Base-by-base conservation (phyloP, 2,797 vertebrate species). In the Takifugu ocellatus region DNA sequence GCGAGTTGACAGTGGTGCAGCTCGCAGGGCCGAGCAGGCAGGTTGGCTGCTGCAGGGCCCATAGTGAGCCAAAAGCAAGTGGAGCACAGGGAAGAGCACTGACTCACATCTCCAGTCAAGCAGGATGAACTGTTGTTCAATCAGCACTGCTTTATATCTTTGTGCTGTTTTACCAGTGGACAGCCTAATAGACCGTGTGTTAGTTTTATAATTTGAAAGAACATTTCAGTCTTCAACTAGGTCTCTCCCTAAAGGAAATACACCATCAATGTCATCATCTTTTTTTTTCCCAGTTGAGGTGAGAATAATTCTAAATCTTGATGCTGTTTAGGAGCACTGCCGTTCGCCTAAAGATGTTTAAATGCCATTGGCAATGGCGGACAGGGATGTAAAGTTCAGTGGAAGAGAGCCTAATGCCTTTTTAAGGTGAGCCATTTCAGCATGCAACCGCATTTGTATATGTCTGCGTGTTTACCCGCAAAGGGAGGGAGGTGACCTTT, bases 401-500 rank as follows among this genome's bases (percentile, higher is more conserved):
- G 78, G 71, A 67, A 75, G 74, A 74, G 74, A 79, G 74, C 79
- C 85, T 90, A 91, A 91, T 91, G 87, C 85, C 88, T 89, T 90
- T 84, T 89, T 90, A 91, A 91, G 90, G 89, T 88, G 89, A 90
- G 64, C 85, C 87, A 84, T 91, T 90, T 90, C 84, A 81, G 76
- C 79, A 84, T 73, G 84, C 85, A 77, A 66, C 66, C 70, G 70
- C 89, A 90, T 90, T 91, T 90, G 90, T 91, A 91, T 91, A 91
- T 72, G 83, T 89, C 88, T 87, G 86, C 84, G 90, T 92, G 90
- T 92, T 92, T 91, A 92, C 89, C 85, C 84, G 62, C 72, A 42
- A 65, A 82, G 84, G 86, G 83, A 84, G 87, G 87, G 82, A 86
- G 80, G 85, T 92, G 92, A 92, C 92, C 92, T 93, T 93, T 92